Conservation (phyloP, 2,888 invertebrate genomes). For the Automeris io region DNA sequence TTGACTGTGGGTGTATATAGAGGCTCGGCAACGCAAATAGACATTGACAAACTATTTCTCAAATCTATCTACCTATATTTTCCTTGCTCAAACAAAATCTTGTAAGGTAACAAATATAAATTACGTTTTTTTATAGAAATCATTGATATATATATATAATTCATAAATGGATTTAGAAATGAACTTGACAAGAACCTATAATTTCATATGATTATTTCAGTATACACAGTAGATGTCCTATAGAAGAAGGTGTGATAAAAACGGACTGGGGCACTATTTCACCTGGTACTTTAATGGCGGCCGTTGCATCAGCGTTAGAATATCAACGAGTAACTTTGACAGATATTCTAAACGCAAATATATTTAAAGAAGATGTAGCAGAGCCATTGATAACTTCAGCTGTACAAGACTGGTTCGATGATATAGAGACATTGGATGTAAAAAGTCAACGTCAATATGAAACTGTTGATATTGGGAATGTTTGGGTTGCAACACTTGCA, state of each 20-base stretch:
- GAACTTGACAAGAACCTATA: no score
- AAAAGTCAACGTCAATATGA: constrained; percentile 24
- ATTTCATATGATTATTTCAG: no score
- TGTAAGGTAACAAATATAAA: no score
- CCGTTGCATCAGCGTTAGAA: constrained; percentile 79
- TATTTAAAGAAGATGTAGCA: constrained; percentile 55
- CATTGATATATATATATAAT: no score
- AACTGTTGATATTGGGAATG: constrained; percentile 66
- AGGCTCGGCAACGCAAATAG: no score
- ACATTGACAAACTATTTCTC: no score
- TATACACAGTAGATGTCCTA: constrained; percentile 74
- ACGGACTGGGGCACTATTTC: constrained; percentile 79
- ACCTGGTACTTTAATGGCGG: constrained; percentile 76
- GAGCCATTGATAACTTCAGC: constrained; percentile 52
- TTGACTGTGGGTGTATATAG: no score
- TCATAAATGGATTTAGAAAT: no score
- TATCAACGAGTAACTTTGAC: constrained; percentile 71
- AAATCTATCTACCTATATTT: no score
- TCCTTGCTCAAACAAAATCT: no score
- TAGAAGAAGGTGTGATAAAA: constrained; percentile 80
- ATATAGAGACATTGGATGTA: constrained; percentile 44
- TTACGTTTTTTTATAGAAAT: no score
- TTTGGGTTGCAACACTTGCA: constrained; percentile 79
- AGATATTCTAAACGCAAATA: constrained; percentile 59
- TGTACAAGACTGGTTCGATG: constrained; percentile 52